Evolutionary conservation across 2,797 vertebrate species (phyloP).

Genomic region (Yasuhikotakia modesta): DNA sequence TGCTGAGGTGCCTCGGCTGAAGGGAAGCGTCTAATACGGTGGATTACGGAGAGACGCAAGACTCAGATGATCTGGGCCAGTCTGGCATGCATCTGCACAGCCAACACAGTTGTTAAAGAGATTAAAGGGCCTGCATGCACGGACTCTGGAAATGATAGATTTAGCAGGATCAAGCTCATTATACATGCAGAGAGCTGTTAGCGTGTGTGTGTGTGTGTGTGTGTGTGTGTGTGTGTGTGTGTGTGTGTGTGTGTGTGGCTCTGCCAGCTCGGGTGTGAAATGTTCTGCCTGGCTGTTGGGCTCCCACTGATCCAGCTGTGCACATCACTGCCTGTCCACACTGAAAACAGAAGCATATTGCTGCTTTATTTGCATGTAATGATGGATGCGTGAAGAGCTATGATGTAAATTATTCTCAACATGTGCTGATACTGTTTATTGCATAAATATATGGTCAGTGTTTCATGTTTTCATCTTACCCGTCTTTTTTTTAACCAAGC

Average conservation of each 20-base stretch:
- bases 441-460: conserved; percentile 17
- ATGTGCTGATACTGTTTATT: conserved; percentile 12
- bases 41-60: conserved; percentile 52
- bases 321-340: conserved; percentile 43
- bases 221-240: conserved; percentile 46
- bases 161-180: conserved; percentile 64
- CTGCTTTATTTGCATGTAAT: conserved; percentile 45
- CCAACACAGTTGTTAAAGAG: conserved; percentile 57
- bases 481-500: neutral
- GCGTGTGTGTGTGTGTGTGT: neutral
- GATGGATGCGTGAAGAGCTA: conserved; percentile 21
- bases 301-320: conserved; percentile 52
- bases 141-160: conserved; percentile 58
- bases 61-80: conserved; percentile 37
- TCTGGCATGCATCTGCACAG: conserved; percentile 53
- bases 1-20: conserved; percentile 32
- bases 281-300: conserved; percentile 38
- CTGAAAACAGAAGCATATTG: conserved; percentile 39
- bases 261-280: conserved; percentile 56
- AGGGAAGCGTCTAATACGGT: conserved; percentile 42
- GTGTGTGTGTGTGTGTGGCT: conserved; percentile 12
- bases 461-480: neutral
- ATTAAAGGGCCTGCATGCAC: conserved; percentile 57
- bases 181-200: conserved; percentile 59
- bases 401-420: conserved; percentile 14